Evolutionary conservation across 2,113 vertebrate genomes (phyloP), one percentile per base, ranked within the genome.

Genomic region (Syrrhaptes paradoxus): DNA sequence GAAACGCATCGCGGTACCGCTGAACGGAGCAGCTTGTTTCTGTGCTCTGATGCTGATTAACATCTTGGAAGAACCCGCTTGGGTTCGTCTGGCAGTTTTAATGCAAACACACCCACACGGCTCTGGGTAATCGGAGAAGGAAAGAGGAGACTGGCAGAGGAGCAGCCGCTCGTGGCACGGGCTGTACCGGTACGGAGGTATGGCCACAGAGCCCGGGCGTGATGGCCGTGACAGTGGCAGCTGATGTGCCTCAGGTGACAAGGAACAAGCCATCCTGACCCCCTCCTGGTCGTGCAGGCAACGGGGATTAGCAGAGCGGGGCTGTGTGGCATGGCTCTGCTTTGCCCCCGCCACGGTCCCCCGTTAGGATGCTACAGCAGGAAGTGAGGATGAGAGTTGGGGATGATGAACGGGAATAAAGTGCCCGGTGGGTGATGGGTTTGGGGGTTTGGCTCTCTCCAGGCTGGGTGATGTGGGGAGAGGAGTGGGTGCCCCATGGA

Each of bases 281-380:
- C 20, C 2, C 7, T 77, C 13, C 31, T 10, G 8, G 28, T 5
- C 1, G 0, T 19, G 32, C 43, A 17, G 68, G 31, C 29, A n/a
- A 17, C 1, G 1, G 36, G 76, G 41, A 58, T 91, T 26, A 58
- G 36, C 38, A 65, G 75, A 24, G 31, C 21, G 1, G 89, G 51
- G 32, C 34, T 29, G 49, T 6, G 10, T 17, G 55, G 49, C 43
- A 21, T 1, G 7, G 46, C 49, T 48, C 20, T 1, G 1, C 55
- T 45, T 46, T 1, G 0, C 11, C 52, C 15, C 8, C 10, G 1
- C 0, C 67, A 16, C 3, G 0, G 15, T 7, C 14, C 28, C 26
- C 45, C 6, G 7, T 15, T 25, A 19, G 11, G 18, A 16, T 3
- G 2, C 43, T 2, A 0, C 0, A 4, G 17, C 71, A 80, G 55